Evolutionary conservation across 2,113 vertebrate species (phyloP).

Genomic region (Oryzias javanicus): DNA sequence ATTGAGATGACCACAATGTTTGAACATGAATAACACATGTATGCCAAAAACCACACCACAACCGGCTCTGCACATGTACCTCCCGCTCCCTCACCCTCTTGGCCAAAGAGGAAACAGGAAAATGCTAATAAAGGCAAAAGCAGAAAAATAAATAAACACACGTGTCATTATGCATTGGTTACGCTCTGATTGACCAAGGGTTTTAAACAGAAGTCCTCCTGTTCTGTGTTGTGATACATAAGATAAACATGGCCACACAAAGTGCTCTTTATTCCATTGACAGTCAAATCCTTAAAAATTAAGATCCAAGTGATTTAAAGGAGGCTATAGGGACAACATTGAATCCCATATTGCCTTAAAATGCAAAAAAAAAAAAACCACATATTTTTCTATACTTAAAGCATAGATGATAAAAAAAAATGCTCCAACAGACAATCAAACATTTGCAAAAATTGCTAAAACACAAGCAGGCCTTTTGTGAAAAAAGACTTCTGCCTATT

Average conservation of each 20-base stretch:
- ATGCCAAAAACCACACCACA: conserved; percentile 71
- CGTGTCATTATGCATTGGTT: conserved; percentile 73
- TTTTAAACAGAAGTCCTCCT: conserved; percentile 61
- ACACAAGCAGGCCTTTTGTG: too few relatives aligned
- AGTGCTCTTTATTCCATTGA: conserved; percentile 6
- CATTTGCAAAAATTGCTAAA: too few relatives aligned
- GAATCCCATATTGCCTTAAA: too few relatives aligned
- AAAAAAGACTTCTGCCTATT: too few relatives aligned
- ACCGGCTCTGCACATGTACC: conserved; percentile 51
- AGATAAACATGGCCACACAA: conserved; percentile 36
- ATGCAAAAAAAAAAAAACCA: too few relatives aligned
- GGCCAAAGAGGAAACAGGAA: conserved; percentile 5
- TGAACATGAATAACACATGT: conserved; percentile 79
- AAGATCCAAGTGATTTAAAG: too few relatives aligned
- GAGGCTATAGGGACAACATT: too few relatives aligned
- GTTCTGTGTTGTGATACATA: conserved; percentile 56
- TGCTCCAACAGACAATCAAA: too few relatives aligned
- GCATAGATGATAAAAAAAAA: too few relatives aligned
- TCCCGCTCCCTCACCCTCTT: conserved; percentile 30
- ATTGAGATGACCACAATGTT: conserved; percentile 75
- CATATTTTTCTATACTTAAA: too few relatives aligned
- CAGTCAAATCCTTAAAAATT: conserved; percentile 24
- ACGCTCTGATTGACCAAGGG: conserved; percentile 53
- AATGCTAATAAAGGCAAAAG: conserved; percentile 33
- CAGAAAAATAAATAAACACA: conserved; percentile 71